phyloP scores from a whole-genome alignment of 2,888 invertebrate species.

The Allacma fusca region DNA sequence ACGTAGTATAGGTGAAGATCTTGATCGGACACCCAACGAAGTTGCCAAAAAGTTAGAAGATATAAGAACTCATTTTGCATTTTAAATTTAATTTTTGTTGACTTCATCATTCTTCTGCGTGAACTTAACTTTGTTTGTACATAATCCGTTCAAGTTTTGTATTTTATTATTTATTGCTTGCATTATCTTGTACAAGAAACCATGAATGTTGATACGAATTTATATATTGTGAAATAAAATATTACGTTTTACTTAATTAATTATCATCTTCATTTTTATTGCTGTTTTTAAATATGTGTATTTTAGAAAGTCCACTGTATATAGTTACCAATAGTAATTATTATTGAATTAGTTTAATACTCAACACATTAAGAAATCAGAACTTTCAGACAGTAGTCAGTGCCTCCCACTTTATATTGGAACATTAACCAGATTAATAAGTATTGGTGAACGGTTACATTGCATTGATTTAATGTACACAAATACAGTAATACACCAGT shows the following conservation, averaged over 20 bases:
- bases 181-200: neutral
- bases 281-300: no score
- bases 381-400: no score
- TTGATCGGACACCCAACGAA: conserved; percentile 94
- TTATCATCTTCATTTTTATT: no score
- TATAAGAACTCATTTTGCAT: conserved; percentile 97
- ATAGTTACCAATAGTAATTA: no score
- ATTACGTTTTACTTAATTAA: neutral
- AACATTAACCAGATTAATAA: no score
- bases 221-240: conserved; percentile 6
- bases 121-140: neutral
- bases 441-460: no score
- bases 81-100: conserved; percentile 70
- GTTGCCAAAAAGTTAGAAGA: conserved; percentile 99
- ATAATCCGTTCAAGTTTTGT: conserved; percentile 32
- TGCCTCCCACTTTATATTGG: no score
- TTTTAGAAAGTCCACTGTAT: no score
- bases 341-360: no score
- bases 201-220: conserved; percentile 8
- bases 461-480: no score
- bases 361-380: no score
- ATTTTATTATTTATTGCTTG: conserved; percentile 13
- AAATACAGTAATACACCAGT: no score
- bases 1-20: conserved; percentile 90
- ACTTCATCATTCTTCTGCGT: neutral